Conservation (phyloP, 35 echinoderm and acorn worm genomes). For the Ophioderma brevispina region DNA sequence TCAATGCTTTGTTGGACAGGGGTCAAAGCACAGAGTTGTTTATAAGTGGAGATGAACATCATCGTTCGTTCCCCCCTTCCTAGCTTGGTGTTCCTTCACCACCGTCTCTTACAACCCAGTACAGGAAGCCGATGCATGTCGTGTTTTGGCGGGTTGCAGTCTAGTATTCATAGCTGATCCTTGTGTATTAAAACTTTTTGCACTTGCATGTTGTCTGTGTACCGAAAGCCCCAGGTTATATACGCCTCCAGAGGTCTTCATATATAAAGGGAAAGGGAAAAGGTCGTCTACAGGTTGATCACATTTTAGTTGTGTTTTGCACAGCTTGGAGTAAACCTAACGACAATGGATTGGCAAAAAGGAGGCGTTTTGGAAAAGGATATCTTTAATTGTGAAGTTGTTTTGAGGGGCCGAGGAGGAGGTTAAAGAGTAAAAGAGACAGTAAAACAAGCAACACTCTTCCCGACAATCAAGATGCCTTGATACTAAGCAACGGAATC, state of each 20-base stretch:
- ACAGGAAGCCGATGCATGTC: background rate
- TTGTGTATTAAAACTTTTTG: background rate
- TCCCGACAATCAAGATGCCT: background rate
- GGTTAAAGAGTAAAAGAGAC: background rate
- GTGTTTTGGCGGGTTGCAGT: background rate
- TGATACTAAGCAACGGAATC: background rate
- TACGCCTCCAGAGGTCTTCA: background rate
- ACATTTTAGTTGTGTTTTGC: background rate
- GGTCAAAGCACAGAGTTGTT: background rate
- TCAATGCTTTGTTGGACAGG: background rate
- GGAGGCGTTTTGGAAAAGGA: conserved; percentile 48
- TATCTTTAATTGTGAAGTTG: conserved; percentile 62
- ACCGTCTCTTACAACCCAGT: background rate
- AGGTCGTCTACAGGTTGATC: background rate
- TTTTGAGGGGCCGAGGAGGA: background rate
- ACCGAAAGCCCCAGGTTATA: background rate
- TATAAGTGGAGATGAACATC: conserved; percentile 20
- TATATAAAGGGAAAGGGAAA: background rate
- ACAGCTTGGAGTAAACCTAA: background rate
- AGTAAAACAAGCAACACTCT: conserved; percentile 11
- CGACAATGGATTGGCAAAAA: conserved; percentile 18
- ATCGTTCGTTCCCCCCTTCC: conserved; percentile 17
- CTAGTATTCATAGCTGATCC: background rate
- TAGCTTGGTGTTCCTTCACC: conserved; percentile 35
- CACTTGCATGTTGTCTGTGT: background rate